Percentiles rank a stretch among this genome's conserved stretches.
phyloP scores from a whole-genome alignment of 2,888 invertebrate genomes.

The Gortyna flavago region DNA sequence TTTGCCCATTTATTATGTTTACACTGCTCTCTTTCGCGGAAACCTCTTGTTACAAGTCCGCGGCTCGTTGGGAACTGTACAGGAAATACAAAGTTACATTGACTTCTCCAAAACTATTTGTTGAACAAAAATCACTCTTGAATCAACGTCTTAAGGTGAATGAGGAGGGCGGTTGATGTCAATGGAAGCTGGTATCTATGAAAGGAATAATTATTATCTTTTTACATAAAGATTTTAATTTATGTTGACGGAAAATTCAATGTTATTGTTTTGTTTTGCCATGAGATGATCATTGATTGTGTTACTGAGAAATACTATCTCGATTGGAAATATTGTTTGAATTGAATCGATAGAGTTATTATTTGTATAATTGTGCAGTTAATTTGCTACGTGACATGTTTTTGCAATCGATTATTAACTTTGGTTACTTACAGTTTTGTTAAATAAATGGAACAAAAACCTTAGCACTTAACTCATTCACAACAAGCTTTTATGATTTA shows the following conservation, averaged over 20 bases:
- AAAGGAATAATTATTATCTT: slow-evolving; percentile 65
- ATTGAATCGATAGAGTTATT: slow-evolving; percentile 29
- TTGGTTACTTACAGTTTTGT: slow-evolving; percentile 16
- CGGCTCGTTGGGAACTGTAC: slow-evolving; percentile 67
- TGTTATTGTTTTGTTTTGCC: slow-evolving; percentile 57
- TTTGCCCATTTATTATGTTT: slow-evolving; percentile 80
- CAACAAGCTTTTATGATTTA: slow-evolving; percentile 7
- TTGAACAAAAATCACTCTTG: slow-evolving; percentile 49
- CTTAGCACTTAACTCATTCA: slow-evolving; percentile 20
- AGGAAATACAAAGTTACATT: slow-evolving; percentile 52
- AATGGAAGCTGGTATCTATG: slow-evolving; percentile 44
- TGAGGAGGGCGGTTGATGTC: background rate
- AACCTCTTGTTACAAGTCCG: slow-evolving; percentile 70
- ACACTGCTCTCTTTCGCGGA: slow-evolving; percentile 76
- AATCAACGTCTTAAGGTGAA: slow-evolving; percentile 14
- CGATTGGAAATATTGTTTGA: slow-evolving; percentile 12
- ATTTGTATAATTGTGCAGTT: slow-evolving; percentile 15
- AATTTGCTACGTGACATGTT: slow-evolving; percentile 31
- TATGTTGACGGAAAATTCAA: slow-evolving; percentile 66
- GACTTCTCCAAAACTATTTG: slow-evolving; percentile 16
- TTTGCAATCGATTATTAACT: slow-evolving; percentile 9
- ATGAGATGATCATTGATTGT: slow-evolving; percentile 55
- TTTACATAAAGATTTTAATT: slow-evolving; percentile 66
- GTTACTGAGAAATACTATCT: slow-evolving; percentile 16
- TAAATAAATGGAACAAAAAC: slow-evolving; percentile 14